Conservation (phyloP, 1,140 invertebrate species). For the Lasioglossum albipes region DNA sequence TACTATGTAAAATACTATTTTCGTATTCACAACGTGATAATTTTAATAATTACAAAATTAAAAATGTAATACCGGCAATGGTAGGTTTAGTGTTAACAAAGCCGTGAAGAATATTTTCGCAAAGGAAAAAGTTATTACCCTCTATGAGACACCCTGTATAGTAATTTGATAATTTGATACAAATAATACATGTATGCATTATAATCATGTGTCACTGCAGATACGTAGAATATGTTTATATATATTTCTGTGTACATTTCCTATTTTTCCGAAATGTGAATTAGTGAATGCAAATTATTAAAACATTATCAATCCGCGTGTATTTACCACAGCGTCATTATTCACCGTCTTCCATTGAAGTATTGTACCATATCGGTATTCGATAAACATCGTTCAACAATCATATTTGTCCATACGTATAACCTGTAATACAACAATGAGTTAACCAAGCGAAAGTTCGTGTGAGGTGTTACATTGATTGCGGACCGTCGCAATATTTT, state of each 20-base stretch:
- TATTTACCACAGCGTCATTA: not conserved
- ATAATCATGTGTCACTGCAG: constrained; percentile 35
- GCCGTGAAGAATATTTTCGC: too few species aligned
- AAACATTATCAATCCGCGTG: not conserved
- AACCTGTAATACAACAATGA: too few species aligned
- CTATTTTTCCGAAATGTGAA: not conserved
- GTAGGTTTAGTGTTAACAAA: too few species aligned
- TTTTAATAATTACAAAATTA: too few species aligned
- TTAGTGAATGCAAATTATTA: not conserved
- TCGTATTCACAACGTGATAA: too few species aligned
- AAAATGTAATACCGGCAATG: too few species aligned
- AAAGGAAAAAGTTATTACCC: too few species aligned
- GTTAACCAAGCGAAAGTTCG: not conserved
- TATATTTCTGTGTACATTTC: not conserved
- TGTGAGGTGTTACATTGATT: not conserved
- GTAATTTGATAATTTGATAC: not conserved
- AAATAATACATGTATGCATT: not conserved
- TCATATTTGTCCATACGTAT: not conserved
- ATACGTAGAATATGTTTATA: not conserved
- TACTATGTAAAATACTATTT: too few species aligned
- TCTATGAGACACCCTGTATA: too few species aligned
- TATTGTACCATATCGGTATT: not conserved
- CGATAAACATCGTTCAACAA: not conserved
- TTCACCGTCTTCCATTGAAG: not conserved
- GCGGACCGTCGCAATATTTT: not conserved